Percentiles rank a stretch among this genome's conserved stretches.
Evolutionary conservation across 92 coral and sea anemone genomes (phyloP).

Genomic region (Virgularia gustaviana): DNA sequence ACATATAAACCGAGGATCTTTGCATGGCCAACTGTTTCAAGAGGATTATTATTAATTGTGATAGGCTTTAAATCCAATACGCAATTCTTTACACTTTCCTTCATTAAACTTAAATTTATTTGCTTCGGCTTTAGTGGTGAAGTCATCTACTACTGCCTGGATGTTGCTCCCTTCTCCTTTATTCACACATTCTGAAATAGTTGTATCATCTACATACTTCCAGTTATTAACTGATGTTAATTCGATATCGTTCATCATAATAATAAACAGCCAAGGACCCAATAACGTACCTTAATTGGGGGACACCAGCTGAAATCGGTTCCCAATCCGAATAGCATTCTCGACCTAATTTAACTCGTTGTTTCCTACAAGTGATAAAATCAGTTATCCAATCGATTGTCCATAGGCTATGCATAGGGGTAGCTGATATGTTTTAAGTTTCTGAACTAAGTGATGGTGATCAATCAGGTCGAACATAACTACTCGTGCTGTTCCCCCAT

Average conservation of each 20-base stretch:
- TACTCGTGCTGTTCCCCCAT: background rate
- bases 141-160: background rate
- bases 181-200: background rate
- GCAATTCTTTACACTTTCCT: too few species aligned
- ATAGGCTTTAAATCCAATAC: background rate
- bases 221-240: background rate
- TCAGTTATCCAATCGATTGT: conserved; percentile 10
- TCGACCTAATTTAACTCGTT: conserved; percentile 7
- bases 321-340: conserved; percentile 11
- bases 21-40: too few species aligned
- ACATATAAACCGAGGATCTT: too few species aligned
- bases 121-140: background rate
- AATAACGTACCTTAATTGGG: too few species aligned
- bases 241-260: background rate
- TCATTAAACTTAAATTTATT: too few species aligned
- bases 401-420: too few species aligned
- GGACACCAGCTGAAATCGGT: too few species aligned
- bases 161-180: too few species aligned
- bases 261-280: conserved; percentile 5
- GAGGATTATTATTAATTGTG: background rate
- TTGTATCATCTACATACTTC: too few species aligned
- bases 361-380: conserved; percentile 10
- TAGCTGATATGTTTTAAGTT: conserved; percentile 4
- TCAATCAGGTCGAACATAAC: background rate
- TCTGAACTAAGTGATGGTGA: conserved; percentile 1